Evolutionary conservation across 2,113 vertebrate species (phyloP).

Genomic region (Brienomyrus longianalis): DNA sequence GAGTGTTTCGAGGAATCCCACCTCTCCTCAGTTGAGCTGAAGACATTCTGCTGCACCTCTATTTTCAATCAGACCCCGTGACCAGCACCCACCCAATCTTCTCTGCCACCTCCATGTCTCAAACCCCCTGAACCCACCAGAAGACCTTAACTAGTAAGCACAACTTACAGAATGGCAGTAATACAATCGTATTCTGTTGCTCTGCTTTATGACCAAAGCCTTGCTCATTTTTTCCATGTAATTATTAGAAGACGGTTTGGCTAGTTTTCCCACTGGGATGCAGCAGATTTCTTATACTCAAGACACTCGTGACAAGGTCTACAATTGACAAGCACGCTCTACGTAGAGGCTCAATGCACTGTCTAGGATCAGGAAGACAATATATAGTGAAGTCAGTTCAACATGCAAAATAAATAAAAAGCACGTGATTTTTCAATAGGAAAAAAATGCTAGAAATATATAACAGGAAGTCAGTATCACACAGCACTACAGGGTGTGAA

Average conservation of each 20-base stretch:
- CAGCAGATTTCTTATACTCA: slow-evolving; percentile 15
- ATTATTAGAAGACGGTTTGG: neutral
- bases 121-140: neutral
- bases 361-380: neutral
- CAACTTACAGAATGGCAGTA: neutral
- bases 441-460: neutral
- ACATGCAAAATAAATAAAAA: neutral
- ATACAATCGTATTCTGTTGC: too few relatives aligned
- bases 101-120: neutral
- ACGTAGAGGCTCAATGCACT: too few relatives aligned
- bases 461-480: neutral
- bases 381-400: neutral
- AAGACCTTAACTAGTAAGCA: neutral
- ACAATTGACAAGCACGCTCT: neutral
- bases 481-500: neutral
- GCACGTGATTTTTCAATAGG: neutral
- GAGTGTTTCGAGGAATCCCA: slow-evolving; percentile 28
- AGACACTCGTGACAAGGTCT: slow-evolving; percentile 4
- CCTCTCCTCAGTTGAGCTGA: slow-evolving; percentile 27
- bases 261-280: neutral
- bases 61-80: neutral
- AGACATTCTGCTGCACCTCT: slow-evolving; percentile 3
- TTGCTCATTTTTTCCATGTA: neutral
- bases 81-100: neutral
- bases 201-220: neutral